These are phyloP conservation scores for Thaumetopoea pityocampa DNA, from an alignment of 1,140 invertebrate genomes.

Conservation along the genomic window DNA sequence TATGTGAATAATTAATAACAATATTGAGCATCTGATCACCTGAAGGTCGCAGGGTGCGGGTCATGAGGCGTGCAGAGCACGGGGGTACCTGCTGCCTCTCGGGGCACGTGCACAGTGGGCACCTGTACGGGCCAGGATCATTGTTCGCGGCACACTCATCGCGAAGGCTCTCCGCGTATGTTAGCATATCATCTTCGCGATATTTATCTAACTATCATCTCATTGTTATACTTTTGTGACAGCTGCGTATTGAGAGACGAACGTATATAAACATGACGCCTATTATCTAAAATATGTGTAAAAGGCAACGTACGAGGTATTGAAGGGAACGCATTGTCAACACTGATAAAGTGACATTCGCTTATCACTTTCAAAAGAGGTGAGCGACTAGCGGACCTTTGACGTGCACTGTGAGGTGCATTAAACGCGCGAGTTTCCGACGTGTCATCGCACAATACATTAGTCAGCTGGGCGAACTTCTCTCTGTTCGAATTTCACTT, in stretches of 20 bases:
- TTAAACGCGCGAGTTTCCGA: too few relatives aligned
- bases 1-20: too few relatives aligned
- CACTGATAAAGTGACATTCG: slow-evolving; percentile 15
- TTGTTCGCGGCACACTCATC: slow-evolving; percentile 23
- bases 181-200: slow-evolving; percentile 39
- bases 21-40: too few relatives aligned
- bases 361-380: slow-evolving; percentile 10
- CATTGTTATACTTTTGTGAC: slow-evolving; percentile 34
- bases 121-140: slow-evolving; percentile 14
- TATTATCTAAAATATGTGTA: slow-evolving; percentile 42
- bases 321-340: slow-evolving; percentile 12
- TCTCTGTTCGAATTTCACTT: too few relatives aligned
- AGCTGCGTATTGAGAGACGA: slow-evolving; percentile 33
- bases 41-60: too few relatives aligned
- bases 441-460: too few relatives aligned
- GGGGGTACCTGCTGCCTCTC: too few relatives aligned
- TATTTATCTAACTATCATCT: slow-evolving; percentile 44
- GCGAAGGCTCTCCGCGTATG: slow-evolving; percentile 19
- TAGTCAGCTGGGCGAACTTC: too few relatives aligned
- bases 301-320: slow-evolving; percentile 17
- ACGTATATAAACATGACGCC: slow-evolving; percentile 31
- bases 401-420: too few relatives aligned
- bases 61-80: too few relatives aligned
- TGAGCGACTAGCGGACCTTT: slow-evolving; percentile 13
- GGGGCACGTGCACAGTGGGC: slow-evolving; percentile 27